These are phyloP conservation scores for Crenuchus spilurus DNA, from an alignment of 2,797 vertebrate genomes.

Conservation along the genomic window DNA sequence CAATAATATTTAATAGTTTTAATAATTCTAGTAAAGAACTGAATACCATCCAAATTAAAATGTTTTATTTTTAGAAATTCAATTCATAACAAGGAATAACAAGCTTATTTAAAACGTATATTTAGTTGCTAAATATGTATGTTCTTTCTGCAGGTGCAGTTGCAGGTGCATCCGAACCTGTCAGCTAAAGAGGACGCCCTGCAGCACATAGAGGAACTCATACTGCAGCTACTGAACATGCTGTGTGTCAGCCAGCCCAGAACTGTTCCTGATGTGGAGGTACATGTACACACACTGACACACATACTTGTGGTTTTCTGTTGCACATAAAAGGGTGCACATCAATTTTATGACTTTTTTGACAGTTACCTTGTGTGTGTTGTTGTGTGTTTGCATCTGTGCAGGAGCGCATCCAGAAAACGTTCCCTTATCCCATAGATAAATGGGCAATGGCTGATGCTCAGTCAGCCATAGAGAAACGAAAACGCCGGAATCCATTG, in stretches of 20 bases:
- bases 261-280: constrained; percentile 94
- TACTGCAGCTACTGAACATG: constrained; percentile 96
- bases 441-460: constrained; percentile 98
- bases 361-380: not conserved
- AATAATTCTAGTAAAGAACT: too few relatives aligned
- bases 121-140: too few relatives aligned
- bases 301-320: not conserved
- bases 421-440: constrained; percentile 97
- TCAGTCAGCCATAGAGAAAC: constrained; percentile 94
- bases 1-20: too few relatives aligned
- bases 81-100: too few relatives aligned
- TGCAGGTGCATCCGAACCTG: constrained; percentile 96
- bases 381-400: not conserved
- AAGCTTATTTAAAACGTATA: too few relatives aligned
- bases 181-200: constrained; percentile 95
- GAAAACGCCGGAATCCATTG: constrained; percentile 92
- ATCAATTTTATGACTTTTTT: not conserved
- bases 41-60: too few relatives aligned
- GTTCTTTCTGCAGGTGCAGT: constrained; percentile 84
- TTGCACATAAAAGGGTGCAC: too few relatives aligned
- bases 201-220: constrained; percentile 95
- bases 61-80: too few relatives aligned
- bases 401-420: constrained; percentile 97
- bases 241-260: constrained; percentile 95
- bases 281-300: constrained; percentile 54